Percentiles rank a stretch among this genome's conserved stretches.
These are phyloP conservation scores for Tringa solitaria DNA, from an alignment of 2,113 vertebrate species.

Conservation along the genomic window DNA sequence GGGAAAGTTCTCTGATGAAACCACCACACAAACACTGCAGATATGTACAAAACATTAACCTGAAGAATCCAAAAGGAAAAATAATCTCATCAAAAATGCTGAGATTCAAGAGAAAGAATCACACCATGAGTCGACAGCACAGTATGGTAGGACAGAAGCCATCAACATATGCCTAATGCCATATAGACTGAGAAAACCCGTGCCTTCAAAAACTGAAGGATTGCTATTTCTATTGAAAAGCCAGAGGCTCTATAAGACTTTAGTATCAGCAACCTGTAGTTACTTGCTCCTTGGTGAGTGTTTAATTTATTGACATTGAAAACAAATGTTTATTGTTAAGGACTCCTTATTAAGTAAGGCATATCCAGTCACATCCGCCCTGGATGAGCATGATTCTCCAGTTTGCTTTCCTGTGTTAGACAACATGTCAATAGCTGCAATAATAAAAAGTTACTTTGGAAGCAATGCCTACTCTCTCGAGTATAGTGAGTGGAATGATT, in stretches of 20 bases:
- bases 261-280: not conserved
- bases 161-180: not conserved
- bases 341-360: not conserved
- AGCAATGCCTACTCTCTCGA: not conserved
- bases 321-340: not conserved
- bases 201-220: not conserved
- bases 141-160: not conserved
- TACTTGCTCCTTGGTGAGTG: fast-evolving
- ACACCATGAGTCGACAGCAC: not conserved
- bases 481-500: not conserved
- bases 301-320: not conserved
- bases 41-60: not conserved
- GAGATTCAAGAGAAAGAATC: not conserved
- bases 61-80: not conserved
- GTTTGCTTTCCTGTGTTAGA: not conserved
- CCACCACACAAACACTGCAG: not conserved
- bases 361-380: not conserved
- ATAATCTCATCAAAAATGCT: not conserved
- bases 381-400: not conserved
- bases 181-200: not conserved
- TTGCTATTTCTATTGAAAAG: not conserved
- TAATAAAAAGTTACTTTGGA: not conserved
- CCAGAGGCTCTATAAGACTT: not conserved
- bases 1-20: not conserved
- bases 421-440: not conserved